A percentile compares a stretch with the other conserved stretches of the same genome.
phyloP scores from a whole-genome alignment of 2,113 vertebrate genomes.

The Laterallus jamaicensis region DNA sequence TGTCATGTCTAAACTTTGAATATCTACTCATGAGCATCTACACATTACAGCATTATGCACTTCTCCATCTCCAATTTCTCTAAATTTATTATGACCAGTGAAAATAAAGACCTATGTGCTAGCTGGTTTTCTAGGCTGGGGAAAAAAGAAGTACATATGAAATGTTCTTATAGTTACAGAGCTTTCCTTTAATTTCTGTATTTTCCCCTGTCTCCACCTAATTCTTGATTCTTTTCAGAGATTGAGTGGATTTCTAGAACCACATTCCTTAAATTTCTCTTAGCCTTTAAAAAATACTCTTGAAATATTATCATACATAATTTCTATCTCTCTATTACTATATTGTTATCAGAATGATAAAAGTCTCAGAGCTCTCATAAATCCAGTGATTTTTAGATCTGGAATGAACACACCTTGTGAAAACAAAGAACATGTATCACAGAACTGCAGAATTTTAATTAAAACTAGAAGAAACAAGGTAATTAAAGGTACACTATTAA shows the following conservation, averaged over 20 bases:
- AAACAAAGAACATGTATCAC: neutral
- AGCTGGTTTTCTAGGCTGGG: neutral
- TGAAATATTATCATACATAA: neutral
- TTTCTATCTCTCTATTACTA: neutral
- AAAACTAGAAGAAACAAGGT: neutral
- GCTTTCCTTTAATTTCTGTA: neutral
- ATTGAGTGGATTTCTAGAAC: neutral
- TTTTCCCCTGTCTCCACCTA: neutral
- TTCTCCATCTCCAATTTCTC: neutral
- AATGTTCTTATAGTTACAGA: neutral
- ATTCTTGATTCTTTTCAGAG: neutral
- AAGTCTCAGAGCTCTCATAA: neutral
- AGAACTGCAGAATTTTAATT: neutral
- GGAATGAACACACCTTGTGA: neutral
- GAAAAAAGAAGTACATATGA: neutral
- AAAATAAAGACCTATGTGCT: neutral
- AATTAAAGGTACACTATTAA: neutral
- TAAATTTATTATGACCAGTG: neutral
- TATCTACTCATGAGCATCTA: neutral
- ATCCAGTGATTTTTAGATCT: neutral
- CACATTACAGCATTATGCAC: neutral
- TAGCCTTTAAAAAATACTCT: neutral
- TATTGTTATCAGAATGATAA: neutral
- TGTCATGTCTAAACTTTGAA: neutral
- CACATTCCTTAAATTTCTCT: neutral